phyloP scores from a whole-genome alignment of 35 echinoderm and acorn worm species.

The Ophiothrix spiculata region DNA sequence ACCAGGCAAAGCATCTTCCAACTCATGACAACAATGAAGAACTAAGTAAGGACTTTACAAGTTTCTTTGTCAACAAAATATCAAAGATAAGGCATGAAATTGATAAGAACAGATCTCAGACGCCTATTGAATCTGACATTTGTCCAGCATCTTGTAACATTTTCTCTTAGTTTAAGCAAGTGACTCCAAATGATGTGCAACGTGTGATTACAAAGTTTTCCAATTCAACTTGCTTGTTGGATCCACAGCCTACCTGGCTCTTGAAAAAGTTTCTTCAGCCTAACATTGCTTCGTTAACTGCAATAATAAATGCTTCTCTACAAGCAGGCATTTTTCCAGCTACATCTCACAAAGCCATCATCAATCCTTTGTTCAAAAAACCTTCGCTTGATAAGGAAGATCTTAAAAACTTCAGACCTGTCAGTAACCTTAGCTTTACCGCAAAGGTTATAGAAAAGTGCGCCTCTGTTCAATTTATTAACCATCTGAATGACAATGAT shows the following conservation, averaged over 20 bases:
- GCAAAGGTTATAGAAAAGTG: slow-evolving; percentile 9
- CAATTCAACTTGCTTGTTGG: neutral
- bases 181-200: slow-evolving; percentile 19
- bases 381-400: slow-evolving; percentile 22
- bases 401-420: neutral
- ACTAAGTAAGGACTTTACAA: too few species aligned
- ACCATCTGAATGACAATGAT: slow-evolving; percentile 26
- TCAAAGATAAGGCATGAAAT: too few species aligned
- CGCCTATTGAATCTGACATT: too few species aligned
- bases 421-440: slow-evolving; percentile 2
- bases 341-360: slow-evolving; percentile 4
- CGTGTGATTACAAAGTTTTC: slow-evolving; percentile 17
- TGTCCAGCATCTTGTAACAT: too few species aligned
- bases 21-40: too few species aligned
- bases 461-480: slow-evolving; percentile 23
- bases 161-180: too few species aligned
- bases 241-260: slow-evolving; percentile 31
- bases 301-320: slow-evolving; percentile 33
- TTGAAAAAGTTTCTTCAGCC: slow-evolving; percentile 2
- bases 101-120: too few species aligned
- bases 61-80: too few species aligned
- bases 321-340: slow-evolving; percentile 26
- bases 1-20: too few species aligned
- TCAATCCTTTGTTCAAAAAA: slow-evolving; percentile 41
- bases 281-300: slow-evolving; percentile 22